Evolutionary conservation across 2,888 invertebrate species (phyloP).

Genomic region (Leptinotarsa haldemani): DNA sequence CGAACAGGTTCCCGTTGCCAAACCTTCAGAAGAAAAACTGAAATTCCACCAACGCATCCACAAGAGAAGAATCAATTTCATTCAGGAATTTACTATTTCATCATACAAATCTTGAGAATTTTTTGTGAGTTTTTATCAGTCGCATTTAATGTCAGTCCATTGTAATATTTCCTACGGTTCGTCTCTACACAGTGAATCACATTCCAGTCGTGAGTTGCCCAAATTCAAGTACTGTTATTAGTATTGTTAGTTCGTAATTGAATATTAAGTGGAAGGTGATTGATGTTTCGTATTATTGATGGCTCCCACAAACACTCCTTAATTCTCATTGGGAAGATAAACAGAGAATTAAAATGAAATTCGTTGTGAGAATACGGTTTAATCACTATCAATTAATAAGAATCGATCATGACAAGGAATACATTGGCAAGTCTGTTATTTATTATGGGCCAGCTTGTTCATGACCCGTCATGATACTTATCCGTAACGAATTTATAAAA

Average conservation of each 20-base stretch:
- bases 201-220: slow-evolving; percentile 36
- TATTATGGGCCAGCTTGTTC: neutral
- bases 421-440: slow-evolving; percentile 6
- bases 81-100: neutral
- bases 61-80: no score
- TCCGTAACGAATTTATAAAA: no score
- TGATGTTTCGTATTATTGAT: slow-evolving; percentile 39
- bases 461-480: no score
- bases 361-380: slow-evolving; percentile 25
- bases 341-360: slow-evolving; percentile 34
- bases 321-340: slow-evolving; percentile 28
- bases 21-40: no score
- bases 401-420: slow-evolving; percentile 6
- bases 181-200: slow-evolving; percentile 10
- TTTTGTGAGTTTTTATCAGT: neutral
- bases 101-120: neutral
- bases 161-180: slow-evolving; percentile 9
- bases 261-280: slow-evolving; percentile 40
- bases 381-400: slow-evolving; percentile 17
- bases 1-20: no score
- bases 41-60: no score
- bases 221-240: slow-evolving; percentile 39
- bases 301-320: slow-evolving; percentile 41
- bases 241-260: slow-evolving; percentile 39
- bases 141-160: neutral